phyloP scores from a whole-genome alignment of 2,888 invertebrate genomes.

The Congeria kusceri region DNA sequence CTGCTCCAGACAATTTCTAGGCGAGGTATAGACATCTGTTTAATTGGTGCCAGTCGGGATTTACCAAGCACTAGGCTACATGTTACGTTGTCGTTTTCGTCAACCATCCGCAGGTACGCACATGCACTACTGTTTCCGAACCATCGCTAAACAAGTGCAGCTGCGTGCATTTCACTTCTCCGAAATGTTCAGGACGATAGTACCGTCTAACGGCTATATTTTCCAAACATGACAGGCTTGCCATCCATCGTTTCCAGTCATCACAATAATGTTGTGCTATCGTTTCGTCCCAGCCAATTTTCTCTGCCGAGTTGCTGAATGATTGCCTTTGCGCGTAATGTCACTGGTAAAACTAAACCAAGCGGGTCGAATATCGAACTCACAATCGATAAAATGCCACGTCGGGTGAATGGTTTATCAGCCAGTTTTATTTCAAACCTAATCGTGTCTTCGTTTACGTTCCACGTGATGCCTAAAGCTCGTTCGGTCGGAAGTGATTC shows the following conservation, averaged over 20 bases:
- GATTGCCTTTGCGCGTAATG: conserved; percentile 51
- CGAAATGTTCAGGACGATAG: conserved; percentile 22
- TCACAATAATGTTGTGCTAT: conserved; percentile 18
- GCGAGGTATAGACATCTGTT: no score
- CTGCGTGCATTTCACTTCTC: conserved; percentile 17
- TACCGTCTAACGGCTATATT: no score
- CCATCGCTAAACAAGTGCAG: conserved; percentile 61
- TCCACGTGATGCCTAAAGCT: conserved; percentile 55
- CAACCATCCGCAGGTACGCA: conserved; percentile 40
- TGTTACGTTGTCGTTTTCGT: conserved; percentile 27
- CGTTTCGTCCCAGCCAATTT: conserved; percentile 58
- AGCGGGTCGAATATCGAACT: conserved; percentile 66
- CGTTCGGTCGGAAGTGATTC: conserved; percentile 28
- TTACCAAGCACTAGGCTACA: conserved; percentile 24
- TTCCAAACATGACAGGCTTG: no score
- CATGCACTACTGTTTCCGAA: conserved; percentile 40
- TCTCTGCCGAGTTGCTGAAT: conserved; percentile 50
- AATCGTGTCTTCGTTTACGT: conserved; percentile 37
- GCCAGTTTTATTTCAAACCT: no score
- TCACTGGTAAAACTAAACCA: conserved; percentile 51
- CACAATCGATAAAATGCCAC: no score
- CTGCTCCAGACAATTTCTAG: no score
- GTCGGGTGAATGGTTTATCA: no score
- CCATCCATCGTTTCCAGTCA: no score
- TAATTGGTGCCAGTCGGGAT: no score